Evolutionary conservation across 2,113 vertebrate species (phyloP).

Genomic region (Thunnus thynnus): DNA sequence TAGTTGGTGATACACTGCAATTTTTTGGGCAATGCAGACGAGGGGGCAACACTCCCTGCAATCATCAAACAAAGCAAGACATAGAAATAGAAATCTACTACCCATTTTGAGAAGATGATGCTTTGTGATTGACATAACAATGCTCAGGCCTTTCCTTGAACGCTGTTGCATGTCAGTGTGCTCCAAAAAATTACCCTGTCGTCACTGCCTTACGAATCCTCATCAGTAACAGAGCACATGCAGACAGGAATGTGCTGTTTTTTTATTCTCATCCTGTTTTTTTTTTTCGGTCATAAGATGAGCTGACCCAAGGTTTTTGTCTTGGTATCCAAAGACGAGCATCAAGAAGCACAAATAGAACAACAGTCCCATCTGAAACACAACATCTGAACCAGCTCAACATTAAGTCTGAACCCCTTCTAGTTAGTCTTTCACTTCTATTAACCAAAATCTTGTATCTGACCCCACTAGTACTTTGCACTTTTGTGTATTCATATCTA

Average conservation of each 20-base stretch:
- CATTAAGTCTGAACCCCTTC: not conserved
- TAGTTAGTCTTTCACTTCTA: not conserved
- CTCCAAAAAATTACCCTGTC: slow-evolving; percentile 19
- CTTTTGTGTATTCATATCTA: slow-evolving; percentile 65
- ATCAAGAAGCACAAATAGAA: slow-evolving; percentile 47
- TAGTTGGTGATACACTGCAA: slow-evolving; percentile 15
- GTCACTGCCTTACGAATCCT: slow-evolving; percentile 54
- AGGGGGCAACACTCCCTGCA: not conserved
- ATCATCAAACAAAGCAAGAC: slow-evolving; percentile 24
- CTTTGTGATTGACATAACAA: slow-evolving; percentile 26
- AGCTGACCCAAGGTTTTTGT: slow-evolving; percentile 20
- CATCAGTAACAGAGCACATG: slow-evolving; percentile 1
- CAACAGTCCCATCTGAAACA: not conserved
- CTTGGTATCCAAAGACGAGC: slow-evolving; percentile 50
- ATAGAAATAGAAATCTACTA: not conserved
- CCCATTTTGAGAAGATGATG: not conserved
- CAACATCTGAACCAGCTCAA: slow-evolving; percentile 17
- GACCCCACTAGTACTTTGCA: slow-evolving; percentile 41
- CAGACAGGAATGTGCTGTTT: slow-evolving; percentile 44
- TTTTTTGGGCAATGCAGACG: slow-evolving; percentile 17
- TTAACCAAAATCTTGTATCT: slow-evolving; percentile 35
- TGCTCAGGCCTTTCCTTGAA: slow-evolving; percentile 49
- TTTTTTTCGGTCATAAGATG: not conserved
- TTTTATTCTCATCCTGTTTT: slow-evolving; percentile 37
- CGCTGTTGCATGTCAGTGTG: slow-evolving; percentile 34